These are phyloP conservation scores for Eurypyga helias DNA, from an alignment of 2,113 vertebrate species.

Conservation along the genomic window DNA sequence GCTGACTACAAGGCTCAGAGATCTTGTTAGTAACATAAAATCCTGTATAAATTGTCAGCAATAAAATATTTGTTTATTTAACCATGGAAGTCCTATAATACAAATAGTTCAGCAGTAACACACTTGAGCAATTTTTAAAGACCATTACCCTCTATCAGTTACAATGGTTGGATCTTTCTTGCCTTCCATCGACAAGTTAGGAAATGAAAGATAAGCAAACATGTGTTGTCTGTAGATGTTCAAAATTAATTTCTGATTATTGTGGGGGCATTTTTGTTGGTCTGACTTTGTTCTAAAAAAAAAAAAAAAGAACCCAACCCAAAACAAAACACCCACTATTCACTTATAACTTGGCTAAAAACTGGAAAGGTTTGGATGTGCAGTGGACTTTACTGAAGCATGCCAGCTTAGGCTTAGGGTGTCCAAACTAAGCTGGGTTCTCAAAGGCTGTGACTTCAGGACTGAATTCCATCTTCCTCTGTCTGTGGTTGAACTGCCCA, in stretches of 20 bases:
- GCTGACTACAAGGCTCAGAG: background rate
- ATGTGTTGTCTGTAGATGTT: background rate
- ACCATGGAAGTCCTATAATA: background rate
- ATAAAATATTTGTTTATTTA: constrained; percentile 59
- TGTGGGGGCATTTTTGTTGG: accelerated
- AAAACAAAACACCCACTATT: no score
- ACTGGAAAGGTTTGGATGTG: background rate
- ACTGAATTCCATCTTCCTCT: background rate
- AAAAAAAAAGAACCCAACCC: no score
- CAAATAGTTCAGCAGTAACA: background rate
- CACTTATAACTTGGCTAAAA: background rate
- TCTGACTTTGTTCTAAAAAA: background rate
- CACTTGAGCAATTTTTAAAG: background rate
- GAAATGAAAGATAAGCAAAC: background rate
- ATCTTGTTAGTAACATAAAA: constrained; percentile 33
- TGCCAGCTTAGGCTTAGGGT: background rate
- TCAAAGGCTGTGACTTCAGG: background rate
- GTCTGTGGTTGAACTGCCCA: accelerated
- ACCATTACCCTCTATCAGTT: background rate
- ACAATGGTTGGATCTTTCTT: background rate
- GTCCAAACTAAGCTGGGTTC: background rate
- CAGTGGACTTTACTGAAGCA: background rate
- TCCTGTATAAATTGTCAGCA: constrained; percentile 16
- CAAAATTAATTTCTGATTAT: background rate
- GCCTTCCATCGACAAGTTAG: background rate